Evolutionary conservation across 2,888 invertebrate genomes (phyloP).

Genomic region (Yponomeuta malinellus): DNA sequence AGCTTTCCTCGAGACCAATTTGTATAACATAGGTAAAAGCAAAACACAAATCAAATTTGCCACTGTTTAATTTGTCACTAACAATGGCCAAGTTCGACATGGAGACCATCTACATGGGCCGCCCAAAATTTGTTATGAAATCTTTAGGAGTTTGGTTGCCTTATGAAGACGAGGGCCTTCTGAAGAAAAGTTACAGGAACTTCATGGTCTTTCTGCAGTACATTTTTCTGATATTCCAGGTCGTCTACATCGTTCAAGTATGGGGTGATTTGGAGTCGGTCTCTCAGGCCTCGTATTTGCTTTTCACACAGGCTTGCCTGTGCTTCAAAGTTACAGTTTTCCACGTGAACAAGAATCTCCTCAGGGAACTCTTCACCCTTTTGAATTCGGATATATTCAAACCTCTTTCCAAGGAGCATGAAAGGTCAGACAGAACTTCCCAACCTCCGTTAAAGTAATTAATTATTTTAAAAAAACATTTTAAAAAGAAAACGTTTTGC

Average conservation of each 20-base stretch:
- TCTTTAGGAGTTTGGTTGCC: slow-evolving; percentile 60
- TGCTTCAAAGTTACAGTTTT: slow-evolving; percentile 61
- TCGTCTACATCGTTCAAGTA: slow-evolving; percentile 50
- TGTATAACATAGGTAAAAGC: neutral
- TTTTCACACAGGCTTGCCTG: slow-evolving; percentile 62
- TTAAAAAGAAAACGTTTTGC: neutral
- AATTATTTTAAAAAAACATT: neutral
- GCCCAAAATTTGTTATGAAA: slow-evolving; percentile 58
- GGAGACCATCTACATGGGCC: slow-evolving; percentile 49
- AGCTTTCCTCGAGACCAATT: neutral
- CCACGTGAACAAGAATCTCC: slow-evolving; percentile 40
- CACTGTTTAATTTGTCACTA: neutral
- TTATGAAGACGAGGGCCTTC: slow-evolving; percentile 29
- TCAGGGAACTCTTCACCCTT: slow-evolving; percentile 38
- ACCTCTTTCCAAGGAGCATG: slow-evolving; percentile 40
- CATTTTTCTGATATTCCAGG: slow-evolving; percentile 54
- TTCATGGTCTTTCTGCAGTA: slow-evolving; percentile 53
- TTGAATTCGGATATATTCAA: slow-evolving; percentile 51
- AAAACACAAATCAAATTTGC: neutral
- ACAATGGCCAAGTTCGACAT: neutral
- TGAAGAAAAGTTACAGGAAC: slow-evolving; percentile 34
- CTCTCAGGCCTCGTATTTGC: slow-evolving; percentile 53
- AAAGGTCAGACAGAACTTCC: slow-evolving; percentile 34
- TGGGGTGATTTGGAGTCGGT: slow-evolving; percentile 63
- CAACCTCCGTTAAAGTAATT: neutral